Evolutionary conservation across 2,888 invertebrate species (phyloP).

Genomic region (Nineta flava): DNA sequence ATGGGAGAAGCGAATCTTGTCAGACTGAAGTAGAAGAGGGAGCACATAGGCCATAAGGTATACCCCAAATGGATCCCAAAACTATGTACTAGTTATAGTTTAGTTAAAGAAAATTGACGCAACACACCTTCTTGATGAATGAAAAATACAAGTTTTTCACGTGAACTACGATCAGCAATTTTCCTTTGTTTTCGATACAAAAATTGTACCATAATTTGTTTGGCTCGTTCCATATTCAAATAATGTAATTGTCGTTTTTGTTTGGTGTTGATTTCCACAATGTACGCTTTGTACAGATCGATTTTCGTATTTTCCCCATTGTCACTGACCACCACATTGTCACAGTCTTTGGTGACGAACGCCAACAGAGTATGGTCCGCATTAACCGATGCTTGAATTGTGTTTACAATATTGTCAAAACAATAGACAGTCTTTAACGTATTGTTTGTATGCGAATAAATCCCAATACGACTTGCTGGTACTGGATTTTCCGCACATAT

Average conservation of each 20-base stretch:
- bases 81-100: no score
- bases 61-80: no score
- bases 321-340: conserved; percentile 11
- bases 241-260: conserved; percentile 23
- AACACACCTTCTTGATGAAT: conserved; percentile 64
- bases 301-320: conserved; percentile 13
- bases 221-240: conserved; percentile 39
- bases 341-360: conserved; percentile 45
- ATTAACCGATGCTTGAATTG: conserved; percentile 69
- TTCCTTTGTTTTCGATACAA: conserved; percentile 39
- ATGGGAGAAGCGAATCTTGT: no score
- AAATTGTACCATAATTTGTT: conserved; percentile 69
- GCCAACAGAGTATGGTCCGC: conserved; percentile 46
- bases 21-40: no score
- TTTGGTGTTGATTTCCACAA: conserved; percentile 39
- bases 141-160: conserved; percentile 53
- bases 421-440: conserved; percentile 40
- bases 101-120: no score
- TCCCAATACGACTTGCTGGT: conserved; percentile 34
- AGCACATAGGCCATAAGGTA: no score
- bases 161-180: conserved; percentile 24
- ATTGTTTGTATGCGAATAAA: conserved; percentile 44
- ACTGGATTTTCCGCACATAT: conserved; percentile 11
- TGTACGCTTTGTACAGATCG: conserved; percentile 42
- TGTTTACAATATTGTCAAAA: conserved; percentile 44